Base-by-base conservation (phyloP, 2,888 invertebrate species). In the Sabatieria punctata region DNA sequence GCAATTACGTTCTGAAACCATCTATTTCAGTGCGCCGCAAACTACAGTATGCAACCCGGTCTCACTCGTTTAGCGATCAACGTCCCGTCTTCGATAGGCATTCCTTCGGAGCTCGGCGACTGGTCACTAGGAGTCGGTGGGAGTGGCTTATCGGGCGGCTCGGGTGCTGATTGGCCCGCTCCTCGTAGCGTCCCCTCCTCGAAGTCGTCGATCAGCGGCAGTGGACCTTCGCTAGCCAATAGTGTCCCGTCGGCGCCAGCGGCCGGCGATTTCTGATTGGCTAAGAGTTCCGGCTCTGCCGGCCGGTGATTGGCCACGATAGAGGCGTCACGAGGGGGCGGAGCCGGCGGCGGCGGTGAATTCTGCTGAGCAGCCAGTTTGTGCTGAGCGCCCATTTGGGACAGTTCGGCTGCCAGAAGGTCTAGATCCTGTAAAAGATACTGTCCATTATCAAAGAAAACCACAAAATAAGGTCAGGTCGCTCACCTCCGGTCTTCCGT, bases 221-320 rank as follows among this genome's bases (percentile, higher is more conserved):
- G 84, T 22, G 91, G 88, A 47, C 91, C 89, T 72, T 93, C 91
- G 61, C 89, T 89, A 52, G 91, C 91, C 46, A 89, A 75, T 47
- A 93, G 74, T 2, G 93, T 91, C 52, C 91, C 93, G 69, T 93
- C 91, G 13, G 22, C 33, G 2, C 45, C n/a, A n/a, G n/a, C n/a
- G n/a, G 24, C 30, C 39, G 37, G 23, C 26, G 24, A 27, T 50
- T 33, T 25, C 22, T 25, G 37, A 37, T 11, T 23, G 46, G 30
- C 11, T 41, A n/a, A 3, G 33, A 30, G 19, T 41, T 46, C 60
- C 8, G 61, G 60, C 13, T 19, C 46, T 30, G 23, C 11, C 42
- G 13, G 4, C 4, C 22, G 13, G 27, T 13, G 18, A 25, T 8
- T 41, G 22, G 25, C 42, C 26, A 23, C 2, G 13, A 63, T 61